A percentile compares a stretch with the other conserved stretches of the same genome.
These are phyloP conservation scores for Hemiprocne comata DNA, from an alignment of 2,113 vertebrate species.

Conservation along the genomic window DNA sequence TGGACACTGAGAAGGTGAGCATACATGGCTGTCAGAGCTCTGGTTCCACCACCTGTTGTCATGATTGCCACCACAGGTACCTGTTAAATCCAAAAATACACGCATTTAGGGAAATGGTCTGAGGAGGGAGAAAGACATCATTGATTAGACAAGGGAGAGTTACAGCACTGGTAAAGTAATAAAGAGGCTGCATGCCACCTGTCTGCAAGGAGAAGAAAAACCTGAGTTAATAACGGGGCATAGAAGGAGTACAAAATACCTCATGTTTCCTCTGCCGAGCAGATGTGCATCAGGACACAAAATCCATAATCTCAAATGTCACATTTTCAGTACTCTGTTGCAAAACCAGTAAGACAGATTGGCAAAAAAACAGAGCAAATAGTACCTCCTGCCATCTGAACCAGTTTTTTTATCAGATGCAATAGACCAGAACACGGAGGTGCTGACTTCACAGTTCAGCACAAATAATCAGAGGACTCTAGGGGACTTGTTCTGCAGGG, in stretches of 20 bases:
- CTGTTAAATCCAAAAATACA: constrained; percentile 63
- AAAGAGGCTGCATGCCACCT: neutral
- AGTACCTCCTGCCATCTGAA: neutral
- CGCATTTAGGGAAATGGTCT: neutral
- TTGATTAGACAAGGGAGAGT: neutral
- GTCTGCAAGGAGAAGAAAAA: neutral
- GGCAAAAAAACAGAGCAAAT: neutral
- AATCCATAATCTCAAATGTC: neutral
- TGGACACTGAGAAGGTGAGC: constrained; percentile 84
- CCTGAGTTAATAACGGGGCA: neutral
- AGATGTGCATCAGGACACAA: neutral
- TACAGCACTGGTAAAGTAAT: neutral
- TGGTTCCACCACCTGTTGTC: constrained; percentile 84
- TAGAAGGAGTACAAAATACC: neutral
- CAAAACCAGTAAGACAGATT: neutral
- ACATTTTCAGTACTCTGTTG: neutral
- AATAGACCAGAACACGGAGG: neutral
- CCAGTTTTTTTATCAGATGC: neutral
- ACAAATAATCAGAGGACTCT: neutral
- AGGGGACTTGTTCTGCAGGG: neutral
- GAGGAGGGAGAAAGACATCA: neutral
- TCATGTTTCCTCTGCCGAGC: neutral
- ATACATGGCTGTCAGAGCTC: constrained; percentile 83
- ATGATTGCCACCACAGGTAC: constrained; percentile 86
- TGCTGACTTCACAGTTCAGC: neutral